Conservation (phyloP, 2,888 invertebrate species). For the Oscheius sp. region DNA sequence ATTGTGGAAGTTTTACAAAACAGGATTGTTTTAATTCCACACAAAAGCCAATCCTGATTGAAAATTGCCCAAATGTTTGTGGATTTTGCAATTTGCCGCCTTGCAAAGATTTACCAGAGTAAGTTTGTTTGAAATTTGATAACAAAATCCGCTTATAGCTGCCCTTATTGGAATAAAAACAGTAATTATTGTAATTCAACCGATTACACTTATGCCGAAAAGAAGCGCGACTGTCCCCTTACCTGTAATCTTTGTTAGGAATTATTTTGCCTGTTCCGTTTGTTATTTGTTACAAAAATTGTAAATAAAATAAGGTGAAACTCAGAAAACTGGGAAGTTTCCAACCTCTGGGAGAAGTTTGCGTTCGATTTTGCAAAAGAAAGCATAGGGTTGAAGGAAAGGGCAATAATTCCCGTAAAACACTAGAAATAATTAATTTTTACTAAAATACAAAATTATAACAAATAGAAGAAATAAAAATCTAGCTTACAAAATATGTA, state of each 20-base stretch:
- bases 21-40: not conserved
- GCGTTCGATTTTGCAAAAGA: too few species aligned
- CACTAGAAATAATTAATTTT: too few species aligned
- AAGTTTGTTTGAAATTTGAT: not conserved
- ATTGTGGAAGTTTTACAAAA: not conserved
- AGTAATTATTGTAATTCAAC: not conserved
- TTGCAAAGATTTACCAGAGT: not conserved
- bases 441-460: too few species aligned
- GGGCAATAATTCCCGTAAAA: too few species aligned
- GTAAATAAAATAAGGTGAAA: too few species aligned
- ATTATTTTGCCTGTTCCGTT: too few species aligned
- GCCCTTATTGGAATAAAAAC: not conserved
- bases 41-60: not conserved
- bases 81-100: not conserved
- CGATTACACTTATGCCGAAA: not conserved
- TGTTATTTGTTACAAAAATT: too few species aligned
- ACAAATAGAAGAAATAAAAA: too few species aligned
- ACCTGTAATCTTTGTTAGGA: not conserved
- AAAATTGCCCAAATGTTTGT: conserved; percentile 11
- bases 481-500: too few species aligned
- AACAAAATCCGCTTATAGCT: not conserved
- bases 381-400: too few species aligned
- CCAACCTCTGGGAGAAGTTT: too few species aligned
- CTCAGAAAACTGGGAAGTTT: too few species aligned
- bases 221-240: not conserved